Evolutionary conservation across 2,113 vertebrate genomes (phyloP), one percentile per base, ranked within the genome.

Genomic region (Callaeas wilsoni): DNA sequence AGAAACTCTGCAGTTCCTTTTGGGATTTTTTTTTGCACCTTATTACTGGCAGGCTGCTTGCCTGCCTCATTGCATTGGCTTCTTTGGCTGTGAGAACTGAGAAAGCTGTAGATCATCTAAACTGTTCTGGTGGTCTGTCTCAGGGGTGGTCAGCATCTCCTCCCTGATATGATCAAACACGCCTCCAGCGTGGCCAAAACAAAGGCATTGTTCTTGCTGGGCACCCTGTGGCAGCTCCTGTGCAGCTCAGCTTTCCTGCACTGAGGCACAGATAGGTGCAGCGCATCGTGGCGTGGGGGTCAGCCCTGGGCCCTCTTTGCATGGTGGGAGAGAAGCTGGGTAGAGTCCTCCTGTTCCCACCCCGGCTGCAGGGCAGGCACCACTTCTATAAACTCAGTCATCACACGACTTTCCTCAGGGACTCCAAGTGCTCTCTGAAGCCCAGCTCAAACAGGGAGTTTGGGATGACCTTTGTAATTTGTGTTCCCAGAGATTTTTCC

Each of bases 391-490:
- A 92, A 59, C 46, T 46, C 53, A 14, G 11, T 35, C 41, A 14
- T 88, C 37, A 14, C 37, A 21, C 70, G 27, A 9, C 64, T 29
- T 71, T 89, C 60, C 44, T 44, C 3, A 3, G 80, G 56, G 76
- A 26, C 8, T 42, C 20, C 46, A 32, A 67, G 47, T 77, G 42
- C 23, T 71, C 32, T 89, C 87, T 77, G 68, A 94, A 77, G 76
- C 52, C 47, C 60, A 25, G 44, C 75, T 92, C 67, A 67, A 86
- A 68, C 29, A 59, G 42, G 55, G 86, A 70, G 41, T 77, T 94
- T 89, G 85, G 79, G 52, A 78, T 93, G 93, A 93, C 93, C 88
- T 95, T 83, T 86, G 55, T 18, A 67, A 93, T 90, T 81, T 32
- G 7, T 87, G 65, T 92, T 96, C 53, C 37, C 76, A 62, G 62